phyloP scores from a whole-genome alignment of 2,888 invertebrate species.

The Prostheceraeus crozeri region DNA sequence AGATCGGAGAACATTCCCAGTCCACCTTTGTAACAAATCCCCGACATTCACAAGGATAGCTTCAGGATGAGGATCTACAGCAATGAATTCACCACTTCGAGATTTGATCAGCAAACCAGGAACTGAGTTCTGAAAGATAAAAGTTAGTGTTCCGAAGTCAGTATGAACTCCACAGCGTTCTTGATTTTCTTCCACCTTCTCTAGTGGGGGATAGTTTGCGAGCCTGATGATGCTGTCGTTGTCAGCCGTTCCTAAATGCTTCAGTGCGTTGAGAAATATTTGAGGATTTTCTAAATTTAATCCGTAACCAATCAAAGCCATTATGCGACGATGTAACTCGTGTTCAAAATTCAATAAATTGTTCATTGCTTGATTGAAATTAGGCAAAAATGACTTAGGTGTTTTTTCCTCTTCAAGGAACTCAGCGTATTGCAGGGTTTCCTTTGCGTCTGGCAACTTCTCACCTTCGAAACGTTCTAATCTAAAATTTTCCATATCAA shows the following conservation, averaged over 20 bases:
- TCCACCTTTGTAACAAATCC: constrained; percentile 68
- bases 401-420: too few species aligned
- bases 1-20: constrained; percentile 65
- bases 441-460: too few species aligned
- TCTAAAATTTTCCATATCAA: too few species aligned
- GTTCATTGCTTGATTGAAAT: not conserved
- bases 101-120: constrained; percentile 61
- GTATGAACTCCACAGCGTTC: constrained; percentile 35
- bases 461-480: too few species aligned
- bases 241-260: not conserved
- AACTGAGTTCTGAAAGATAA: constrained; percentile 9
- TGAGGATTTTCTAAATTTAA: constrained; percentile 1
- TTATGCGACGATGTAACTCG: constrained; percentile 4
- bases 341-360: not conserved
- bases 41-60: constrained; percentile 69
- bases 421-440: too few species aligned
- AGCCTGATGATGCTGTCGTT: constrained; percentile 23
- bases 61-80: constrained; percentile 68
- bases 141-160: constrained; percentile 29
- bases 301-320: constrained; percentile 24
- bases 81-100: constrained; percentile 62
- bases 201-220: constrained; percentile 34
- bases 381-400: too few species aligned
- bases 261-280: not conserved
- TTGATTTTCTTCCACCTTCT: not conserved